Evolutionary conservation across 2,888 invertebrate genomes (phyloP).

Genomic region (Chalcis sispes): DNA sequence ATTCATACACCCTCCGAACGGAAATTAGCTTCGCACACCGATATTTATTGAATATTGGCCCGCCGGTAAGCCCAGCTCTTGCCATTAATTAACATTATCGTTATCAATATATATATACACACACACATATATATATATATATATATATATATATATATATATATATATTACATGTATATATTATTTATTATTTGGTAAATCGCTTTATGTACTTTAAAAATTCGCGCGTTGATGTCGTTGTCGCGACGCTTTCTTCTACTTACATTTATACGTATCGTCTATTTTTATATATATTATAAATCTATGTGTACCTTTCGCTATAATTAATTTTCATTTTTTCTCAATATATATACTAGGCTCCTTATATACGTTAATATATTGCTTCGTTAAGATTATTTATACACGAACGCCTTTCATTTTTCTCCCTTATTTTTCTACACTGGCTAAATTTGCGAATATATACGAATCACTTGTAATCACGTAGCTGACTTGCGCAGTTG

Average conservation of each 20-base stretch:
- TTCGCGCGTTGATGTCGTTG: not conserved
- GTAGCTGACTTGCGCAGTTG: slow-evolving; percentile 3
- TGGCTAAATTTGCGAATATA: not conserved
- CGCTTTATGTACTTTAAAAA: slow-evolving; percentile 21
- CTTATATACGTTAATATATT: slow-evolving; percentile 10
- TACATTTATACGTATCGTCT: not conserved
- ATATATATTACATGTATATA: not conserved
- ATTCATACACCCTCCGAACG: slow-evolving; percentile 50
- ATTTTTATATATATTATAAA: not conserved
- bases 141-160: not conserved
- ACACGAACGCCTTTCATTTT: not conserved
- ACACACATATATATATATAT: not conserved
- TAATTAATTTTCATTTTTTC: slow-evolving; percentile 15
- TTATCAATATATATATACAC: too few species aligned
- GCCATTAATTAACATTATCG: slow-evolving; percentile 65
- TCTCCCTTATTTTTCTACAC: too few species aligned
- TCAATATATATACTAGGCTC: slow-evolving; percentile 4
- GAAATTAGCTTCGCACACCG: slow-evolving; percentile 65
- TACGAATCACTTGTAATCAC: slow-evolving; percentile 16
- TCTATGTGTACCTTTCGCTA: not conserved
- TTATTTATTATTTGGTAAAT: slow-evolving; percentile 7
- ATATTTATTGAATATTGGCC: slow-evolving; percentile 76
- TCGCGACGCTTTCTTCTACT: not conserved
- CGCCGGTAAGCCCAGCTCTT: slow-evolving; percentile 73
- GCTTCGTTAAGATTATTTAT: slow-evolving; percentile 15